These are phyloP conservation scores for Adineta ricciae DNA, from an alignment of 2,888 invertebrate genomes.

Conservation along the genomic window DNA sequence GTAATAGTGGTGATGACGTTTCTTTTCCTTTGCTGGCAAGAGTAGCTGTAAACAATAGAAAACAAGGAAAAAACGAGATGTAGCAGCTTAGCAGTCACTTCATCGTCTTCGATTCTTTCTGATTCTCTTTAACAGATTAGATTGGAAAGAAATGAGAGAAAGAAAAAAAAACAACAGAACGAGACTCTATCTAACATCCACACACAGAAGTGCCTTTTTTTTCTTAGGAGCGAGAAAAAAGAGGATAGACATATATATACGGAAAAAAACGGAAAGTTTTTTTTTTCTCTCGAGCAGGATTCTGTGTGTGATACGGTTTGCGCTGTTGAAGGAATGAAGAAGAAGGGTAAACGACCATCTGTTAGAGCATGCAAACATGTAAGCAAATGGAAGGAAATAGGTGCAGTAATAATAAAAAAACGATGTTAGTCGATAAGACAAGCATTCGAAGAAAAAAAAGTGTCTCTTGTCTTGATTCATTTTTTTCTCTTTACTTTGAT, in stretches of 20 bases:
- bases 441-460: neutral
- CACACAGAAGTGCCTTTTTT: neutral
- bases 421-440: neutral
- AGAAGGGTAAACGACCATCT: too few species aligned
- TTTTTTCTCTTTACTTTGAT: neutral
- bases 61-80: neutral
- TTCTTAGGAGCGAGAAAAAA: neutral
- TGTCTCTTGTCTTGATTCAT: neutral
- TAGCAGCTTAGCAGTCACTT: neutral
- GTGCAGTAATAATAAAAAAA: neutral
- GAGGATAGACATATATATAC: too few species aligned
- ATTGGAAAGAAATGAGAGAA: neutral
- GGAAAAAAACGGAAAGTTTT: too few species aligned
- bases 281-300: neutral
- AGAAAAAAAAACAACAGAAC: neutral
- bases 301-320: neutral
- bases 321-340: neutral
- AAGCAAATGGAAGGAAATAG: neutral
- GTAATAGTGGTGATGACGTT: neutral
- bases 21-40: neutral
- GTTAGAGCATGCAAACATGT: too few species aligned
- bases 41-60: constrained; percentile 7
- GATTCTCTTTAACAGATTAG: neutral
- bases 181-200: neutral
- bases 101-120: neutral